A percentile compares a stretch with the other conserved stretches of the same genome.
Conservation (phyloP, 2,113 vertebrate species). For the Myiopsitta monachus region DNA sequence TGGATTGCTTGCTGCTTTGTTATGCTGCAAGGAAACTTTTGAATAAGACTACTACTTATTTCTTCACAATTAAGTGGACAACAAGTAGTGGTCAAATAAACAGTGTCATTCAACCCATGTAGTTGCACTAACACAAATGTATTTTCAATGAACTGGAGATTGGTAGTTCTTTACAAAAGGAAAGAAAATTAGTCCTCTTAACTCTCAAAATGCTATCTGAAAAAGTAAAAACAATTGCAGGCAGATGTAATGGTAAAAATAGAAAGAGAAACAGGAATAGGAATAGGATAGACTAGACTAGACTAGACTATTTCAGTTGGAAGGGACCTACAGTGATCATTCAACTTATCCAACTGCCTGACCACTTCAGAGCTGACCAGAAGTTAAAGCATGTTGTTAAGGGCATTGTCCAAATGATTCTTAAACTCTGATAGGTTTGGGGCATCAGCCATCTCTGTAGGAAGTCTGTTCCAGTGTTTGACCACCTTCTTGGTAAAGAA, state of each 20-base stretch:
- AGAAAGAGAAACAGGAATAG: neutral
- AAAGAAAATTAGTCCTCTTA: neutral
- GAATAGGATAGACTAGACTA: neutral
- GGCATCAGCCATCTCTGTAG: neutral
- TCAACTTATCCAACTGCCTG: neutral
- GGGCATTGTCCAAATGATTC: neutral
- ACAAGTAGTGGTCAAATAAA: neutral
- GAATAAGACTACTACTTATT: neutral
- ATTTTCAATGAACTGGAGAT: neutral
- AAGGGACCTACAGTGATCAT: neutral
- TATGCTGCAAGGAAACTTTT: neutral
- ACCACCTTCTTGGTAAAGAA: neutral
- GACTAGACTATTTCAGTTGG: neutral
- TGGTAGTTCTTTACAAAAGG: neutral
- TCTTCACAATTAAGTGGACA: neutral
- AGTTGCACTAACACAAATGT: neutral
- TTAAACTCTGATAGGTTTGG: neutral
- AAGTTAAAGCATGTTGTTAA: neutral
- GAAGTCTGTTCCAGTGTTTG: neutral
- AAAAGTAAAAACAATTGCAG: neutral
- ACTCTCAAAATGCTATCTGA: neutral
- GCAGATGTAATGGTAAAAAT: neutral
- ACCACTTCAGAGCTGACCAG: neutral
- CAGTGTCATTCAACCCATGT: rapidly evolving
- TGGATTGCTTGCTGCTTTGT: neutral